Conservation (phyloP, 2,113 vertebrate species). For the Esox niger region DNA sequence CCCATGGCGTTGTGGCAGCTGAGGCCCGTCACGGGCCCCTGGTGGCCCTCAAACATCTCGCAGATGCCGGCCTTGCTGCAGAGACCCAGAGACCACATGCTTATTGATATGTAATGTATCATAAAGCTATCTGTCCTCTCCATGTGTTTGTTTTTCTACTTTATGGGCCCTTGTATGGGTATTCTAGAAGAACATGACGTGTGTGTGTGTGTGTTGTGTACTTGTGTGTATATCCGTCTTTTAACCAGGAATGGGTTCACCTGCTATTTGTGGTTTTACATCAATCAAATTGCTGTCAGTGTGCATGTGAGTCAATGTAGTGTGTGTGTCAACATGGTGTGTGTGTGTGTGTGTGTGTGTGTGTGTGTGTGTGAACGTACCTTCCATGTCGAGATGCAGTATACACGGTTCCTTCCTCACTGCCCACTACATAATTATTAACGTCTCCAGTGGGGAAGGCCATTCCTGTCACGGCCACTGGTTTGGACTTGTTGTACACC, state of each 20-base stretch:
- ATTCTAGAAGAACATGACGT: not conserved
- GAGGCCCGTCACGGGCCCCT: slow-evolving; percentile 95
- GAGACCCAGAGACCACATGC: no score
- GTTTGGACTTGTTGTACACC: slow-evolving; percentile 95
- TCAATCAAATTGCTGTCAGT: no score
- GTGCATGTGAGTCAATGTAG: no score
- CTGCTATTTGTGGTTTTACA: no score
- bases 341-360: slow-evolving; percentile 6
- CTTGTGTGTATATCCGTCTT: no score
- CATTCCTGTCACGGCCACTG: slow-evolving; percentile 95
- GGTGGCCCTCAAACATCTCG: slow-evolving; percentile 97
- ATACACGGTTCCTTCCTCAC: slow-evolving; percentile 95
- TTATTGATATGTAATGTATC: no score
- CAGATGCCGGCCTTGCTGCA: slow-evolving; percentile 95
- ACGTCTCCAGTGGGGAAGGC: slow-evolving; percentile 95
- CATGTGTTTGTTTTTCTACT: not conserved
- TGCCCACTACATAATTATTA: slow-evolving; percentile 97
- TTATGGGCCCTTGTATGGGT: slow-evolving; percentile 4
- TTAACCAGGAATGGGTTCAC: no score
- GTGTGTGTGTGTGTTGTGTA: no score
- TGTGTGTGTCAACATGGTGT: no score
- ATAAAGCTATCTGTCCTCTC: no score
- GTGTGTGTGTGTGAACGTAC: slow-evolving; percentile 54
- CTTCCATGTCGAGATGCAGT: slow-evolving; percentile 97
- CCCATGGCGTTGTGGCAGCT: slow-evolving; percentile 95